These are phyloP conservation scores for Clarias laeviceps DNA, from an alignment of 2,797 vertebrate genomes.

Conservation along the genomic window DNA sequence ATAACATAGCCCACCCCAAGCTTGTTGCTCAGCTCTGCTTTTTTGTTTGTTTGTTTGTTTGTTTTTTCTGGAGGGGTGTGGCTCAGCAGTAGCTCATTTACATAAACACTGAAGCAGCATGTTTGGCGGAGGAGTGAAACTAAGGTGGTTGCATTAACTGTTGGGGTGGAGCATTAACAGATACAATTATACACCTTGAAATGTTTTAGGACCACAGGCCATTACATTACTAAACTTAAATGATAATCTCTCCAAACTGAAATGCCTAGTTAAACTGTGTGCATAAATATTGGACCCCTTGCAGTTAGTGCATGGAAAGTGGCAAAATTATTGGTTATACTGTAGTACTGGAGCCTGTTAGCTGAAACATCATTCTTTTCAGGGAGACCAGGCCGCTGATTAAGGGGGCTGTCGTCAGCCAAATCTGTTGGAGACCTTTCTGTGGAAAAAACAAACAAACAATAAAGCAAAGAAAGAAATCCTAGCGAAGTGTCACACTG, in stretches of 20 bases:
- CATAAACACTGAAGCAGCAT: too few species aligned
- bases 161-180: too few species aligned
- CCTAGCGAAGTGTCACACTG: background rate
- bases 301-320: background rate
- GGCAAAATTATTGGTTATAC: slow-evolving; percentile 8
- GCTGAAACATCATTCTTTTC: slow-evolving; percentile 26
- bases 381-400: slow-evolving; percentile 9
- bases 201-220: background rate
- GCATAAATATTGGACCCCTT: background rate
- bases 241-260: background rate
- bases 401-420: background rate
- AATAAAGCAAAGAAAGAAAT: background rate
- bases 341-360: slow-evolving; percentile 14
- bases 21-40: too few species aligned
- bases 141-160: too few species aligned
- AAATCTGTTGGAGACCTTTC: slow-evolving; percentile 6
- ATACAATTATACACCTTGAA: background rate
- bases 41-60: too few species aligned
- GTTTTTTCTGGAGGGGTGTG: too few species aligned
- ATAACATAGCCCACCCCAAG: too few species aligned
- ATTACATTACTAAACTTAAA: background rate
- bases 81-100: too few species aligned
- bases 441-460: background rate
- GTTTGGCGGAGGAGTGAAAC: too few species aligned
- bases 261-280: background rate